Evolutionary conservation across 2,888 invertebrate species (phyloP).

Genomic region (Rhamnusium bicolor): DNA sequence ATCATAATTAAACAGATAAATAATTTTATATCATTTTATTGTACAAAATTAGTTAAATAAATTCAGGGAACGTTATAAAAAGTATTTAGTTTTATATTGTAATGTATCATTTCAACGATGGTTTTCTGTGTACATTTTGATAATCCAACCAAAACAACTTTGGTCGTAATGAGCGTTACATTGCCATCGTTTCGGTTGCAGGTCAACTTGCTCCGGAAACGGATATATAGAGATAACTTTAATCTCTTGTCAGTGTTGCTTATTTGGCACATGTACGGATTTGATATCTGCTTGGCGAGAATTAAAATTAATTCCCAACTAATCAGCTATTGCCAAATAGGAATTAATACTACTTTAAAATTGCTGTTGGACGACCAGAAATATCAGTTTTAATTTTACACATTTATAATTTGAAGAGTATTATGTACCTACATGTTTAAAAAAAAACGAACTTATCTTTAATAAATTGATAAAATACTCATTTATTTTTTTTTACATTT

Average conservation of each 20-base stretch:
- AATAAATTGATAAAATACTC: no score
- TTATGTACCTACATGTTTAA: no score
- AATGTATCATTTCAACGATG: not conserved
- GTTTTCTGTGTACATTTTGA: not conserved
- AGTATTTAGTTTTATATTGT: not conserved
- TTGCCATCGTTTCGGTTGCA: conserved; percentile 16
- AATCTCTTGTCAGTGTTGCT: conserved; percentile 35
- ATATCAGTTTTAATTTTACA: not conserved
- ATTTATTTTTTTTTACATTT: no score
- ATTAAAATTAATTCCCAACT: conserved; percentile 16
- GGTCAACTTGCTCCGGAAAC: conserved; percentile 4
- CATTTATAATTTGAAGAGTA: no score
- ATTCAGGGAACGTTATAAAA: not conserved
- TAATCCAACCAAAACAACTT: not conserved
- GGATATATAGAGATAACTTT: conserved; percentile 33
- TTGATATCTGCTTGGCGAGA: conserved; percentile 18
- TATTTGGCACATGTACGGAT: conserved; percentile 30
- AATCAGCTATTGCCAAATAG: not conserved
- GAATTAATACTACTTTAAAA: not conserved
- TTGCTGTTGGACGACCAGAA: not conserved
- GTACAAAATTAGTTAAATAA: not conserved
- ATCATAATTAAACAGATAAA: no score
- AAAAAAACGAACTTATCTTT: no score
- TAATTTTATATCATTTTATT: no score
- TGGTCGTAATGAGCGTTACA: conserved; percentile 1